These are phyloP conservation scores for Oophaga pumilio DNA, from an alignment of 2,113 vertebrate genomes.

Conservation along the genomic window DNA sequence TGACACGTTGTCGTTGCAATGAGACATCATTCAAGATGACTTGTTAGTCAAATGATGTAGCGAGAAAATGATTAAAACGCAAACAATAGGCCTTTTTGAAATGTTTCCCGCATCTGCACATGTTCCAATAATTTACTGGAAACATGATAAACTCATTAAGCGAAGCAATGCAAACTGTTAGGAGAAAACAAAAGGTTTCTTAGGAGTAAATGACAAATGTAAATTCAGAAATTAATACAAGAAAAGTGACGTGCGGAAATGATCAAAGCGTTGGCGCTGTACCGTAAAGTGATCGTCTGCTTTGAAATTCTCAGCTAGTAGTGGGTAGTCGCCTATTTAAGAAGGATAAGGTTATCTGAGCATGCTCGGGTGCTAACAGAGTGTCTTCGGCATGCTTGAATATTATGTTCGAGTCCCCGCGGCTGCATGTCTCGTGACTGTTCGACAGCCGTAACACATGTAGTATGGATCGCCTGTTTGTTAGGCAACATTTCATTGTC, in stretches of 20 bases:
- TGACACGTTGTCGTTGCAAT: conserved; percentile 16
- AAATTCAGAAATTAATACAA: not conserved
- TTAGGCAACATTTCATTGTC: too few relatives aligned
- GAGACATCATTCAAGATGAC: conserved; percentile 38
- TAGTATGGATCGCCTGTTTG: too few relatives aligned
- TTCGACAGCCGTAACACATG: too few relatives aligned
- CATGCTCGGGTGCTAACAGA: too few relatives aligned
- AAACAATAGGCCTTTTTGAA: conserved; percentile 25
- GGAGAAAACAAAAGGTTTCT: conserved; percentile 15
- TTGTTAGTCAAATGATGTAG: conserved; percentile 41
- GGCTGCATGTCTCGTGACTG: too few relatives aligned
- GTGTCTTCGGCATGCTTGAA: too few relatives aligned
- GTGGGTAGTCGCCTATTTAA: not conserved
- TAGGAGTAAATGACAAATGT: not conserved
- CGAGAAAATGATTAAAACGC: conserved; percentile 31
- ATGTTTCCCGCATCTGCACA: not conserved
- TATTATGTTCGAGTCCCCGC: too few relatives aligned
- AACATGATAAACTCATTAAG: conserved; percentile 37
- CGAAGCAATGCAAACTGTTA: conserved; percentile 17
- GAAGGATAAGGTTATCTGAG: not conserved
- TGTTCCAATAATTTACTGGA: conserved; percentile 7
- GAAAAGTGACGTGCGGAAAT: not conserved
- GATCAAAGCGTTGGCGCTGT: not conserved
- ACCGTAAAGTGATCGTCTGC: not conserved
- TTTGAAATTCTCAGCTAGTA: not conserved